These are phyloP conservation scores for Belonocnema kinseyi DNA, from an alignment of 1,140 invertebrate genomes.

Conservation along the genomic window DNA sequence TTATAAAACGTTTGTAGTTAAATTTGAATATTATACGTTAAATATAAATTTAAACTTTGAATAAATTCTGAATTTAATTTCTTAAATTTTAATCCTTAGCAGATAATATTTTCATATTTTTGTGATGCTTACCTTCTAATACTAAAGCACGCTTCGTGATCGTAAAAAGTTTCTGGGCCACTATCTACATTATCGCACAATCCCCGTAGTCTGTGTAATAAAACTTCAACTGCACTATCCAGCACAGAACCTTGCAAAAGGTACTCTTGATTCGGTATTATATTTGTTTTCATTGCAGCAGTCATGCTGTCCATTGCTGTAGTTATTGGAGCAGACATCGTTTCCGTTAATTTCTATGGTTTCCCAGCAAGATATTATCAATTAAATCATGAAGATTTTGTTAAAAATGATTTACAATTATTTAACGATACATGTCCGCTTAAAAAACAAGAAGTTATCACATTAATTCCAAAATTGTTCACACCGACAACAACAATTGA, in stretches of 20 bases:
- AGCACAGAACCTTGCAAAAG: constrained; percentile 93
- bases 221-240: constrained; percentile 93
- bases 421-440: no score
- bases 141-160: constrained; percentile 91
- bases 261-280: constrained; percentile 93
- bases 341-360: constrained; percentile 33
- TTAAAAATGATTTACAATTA: no score
- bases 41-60: no score
- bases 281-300: constrained; percentile 87
- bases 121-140: constrained; percentile 77
- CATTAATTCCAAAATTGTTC: no score
- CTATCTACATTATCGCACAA: constrained; percentile 96
- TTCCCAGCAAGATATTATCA: neutral
- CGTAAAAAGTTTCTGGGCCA: constrained; percentile 92
- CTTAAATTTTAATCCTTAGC: constrained; percentile 41
- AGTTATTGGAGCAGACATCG: constrained; percentile 75
- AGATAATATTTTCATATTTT: neutral
- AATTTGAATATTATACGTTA: no score
- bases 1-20: no score
- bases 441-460: no score
- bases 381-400: neutral
- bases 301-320: constrained; percentile 87
- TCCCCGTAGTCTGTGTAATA: constrained; percentile 92
- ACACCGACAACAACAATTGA: no score
- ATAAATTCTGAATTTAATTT: neutral